phyloP scores from a whole-genome alignment of 2,113 vertebrate species.

The Vanacampus margaritifer region DNA sequence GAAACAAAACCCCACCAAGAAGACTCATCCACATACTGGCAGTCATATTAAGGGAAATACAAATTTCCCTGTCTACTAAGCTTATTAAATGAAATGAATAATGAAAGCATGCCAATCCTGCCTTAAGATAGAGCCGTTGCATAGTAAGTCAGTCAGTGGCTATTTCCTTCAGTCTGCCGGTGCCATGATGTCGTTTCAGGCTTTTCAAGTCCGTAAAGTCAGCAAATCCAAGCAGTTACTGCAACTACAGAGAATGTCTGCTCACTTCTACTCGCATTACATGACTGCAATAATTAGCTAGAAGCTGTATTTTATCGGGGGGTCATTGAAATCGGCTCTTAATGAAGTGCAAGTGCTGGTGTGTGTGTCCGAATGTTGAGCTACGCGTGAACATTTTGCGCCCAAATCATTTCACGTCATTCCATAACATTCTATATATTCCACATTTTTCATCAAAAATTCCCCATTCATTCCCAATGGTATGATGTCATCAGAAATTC shows the following conservation, averaged over 20 bases:
- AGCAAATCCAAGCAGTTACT: neutral
- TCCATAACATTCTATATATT: too few species aligned
- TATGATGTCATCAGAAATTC: too few species aligned
- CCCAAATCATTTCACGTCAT: too few species aligned
- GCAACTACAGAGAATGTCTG: neutral
- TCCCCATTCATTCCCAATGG: too few species aligned
- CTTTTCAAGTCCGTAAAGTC: neutral
- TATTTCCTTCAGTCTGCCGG: constrained; percentile 21
- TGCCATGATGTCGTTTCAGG: constrained; percentile 17
- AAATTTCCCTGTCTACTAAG: constrained; percentile 66
- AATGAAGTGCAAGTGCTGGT: neutral
- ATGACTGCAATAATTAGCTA: neutral
- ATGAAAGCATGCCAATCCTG: constrained; percentile 66
- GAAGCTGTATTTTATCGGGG: neutral
- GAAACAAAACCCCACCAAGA: constrained; percentile 53
- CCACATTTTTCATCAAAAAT: too few species aligned
- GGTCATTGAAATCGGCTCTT: neutral
- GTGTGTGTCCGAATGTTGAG: neutral
- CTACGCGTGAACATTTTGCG: too few species aligned
- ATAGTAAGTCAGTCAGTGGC: constrained; percentile 20
- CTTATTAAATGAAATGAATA: constrained; percentile 75
- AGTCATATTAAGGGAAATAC: constrained; percentile 57
- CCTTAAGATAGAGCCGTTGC: constrained; percentile 53
- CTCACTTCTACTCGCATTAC: neutral
- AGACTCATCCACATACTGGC: constrained; percentile 34